Evolutionary conservation across 2,888 invertebrate genomes (phyloP).

Genomic region (Agriotes lineatus): DNA sequence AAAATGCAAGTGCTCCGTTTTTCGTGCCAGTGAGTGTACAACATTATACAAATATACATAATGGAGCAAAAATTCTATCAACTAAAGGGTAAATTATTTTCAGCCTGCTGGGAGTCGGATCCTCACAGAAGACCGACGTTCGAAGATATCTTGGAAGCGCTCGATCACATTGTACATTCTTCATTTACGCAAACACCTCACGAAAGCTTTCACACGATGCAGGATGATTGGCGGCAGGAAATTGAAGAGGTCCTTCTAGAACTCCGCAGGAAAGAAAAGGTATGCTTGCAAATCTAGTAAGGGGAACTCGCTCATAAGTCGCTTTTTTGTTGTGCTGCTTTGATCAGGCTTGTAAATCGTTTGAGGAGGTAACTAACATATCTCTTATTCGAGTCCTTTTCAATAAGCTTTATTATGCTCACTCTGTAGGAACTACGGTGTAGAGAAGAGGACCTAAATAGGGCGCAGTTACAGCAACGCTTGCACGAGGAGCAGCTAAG

Average conservation of each 20-base stretch:
- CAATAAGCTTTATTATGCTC: slow-evolving; percentile 7
- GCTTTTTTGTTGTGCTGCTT: slow-evolving; percentile 54
- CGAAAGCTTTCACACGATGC: slow-evolving; percentile 97
- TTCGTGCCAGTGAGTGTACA: too few species aligned
- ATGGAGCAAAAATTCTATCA: too few species aligned
- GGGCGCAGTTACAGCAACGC: slow-evolving; percentile 89
- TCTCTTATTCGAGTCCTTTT: slow-evolving; percentile 8
- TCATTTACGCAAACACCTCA: slow-evolving; percentile 94
- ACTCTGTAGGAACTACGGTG: slow-evolving; percentile 86
- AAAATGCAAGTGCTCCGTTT: too few species aligned
- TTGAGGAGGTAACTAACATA: slow-evolving; percentile 77
- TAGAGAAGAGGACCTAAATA: slow-evolving; percentile 91
- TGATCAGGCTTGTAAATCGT: slow-evolving; percentile 76
- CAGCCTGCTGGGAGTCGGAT: slow-evolving; percentile 95
- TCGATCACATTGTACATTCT: slow-evolving; percentile 86
- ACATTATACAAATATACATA: too few species aligned
- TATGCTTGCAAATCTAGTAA: slow-evolving; percentile 60
- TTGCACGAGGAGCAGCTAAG: slow-evolving; percentile 89
- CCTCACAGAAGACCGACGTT: slow-evolving; percentile 92
- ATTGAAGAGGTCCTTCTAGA: slow-evolving; percentile 95
- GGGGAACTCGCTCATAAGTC: background rate
- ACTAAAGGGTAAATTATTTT: too few species aligned
- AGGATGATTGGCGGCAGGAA: slow-evolving; percentile 95
- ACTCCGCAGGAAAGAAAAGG: slow-evolving; percentile 95
- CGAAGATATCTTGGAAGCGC: slow-evolving; percentile 82